Evolutionary conservation across 2,113 vertebrate genomes (phyloP), one percentile per base, ranked within the genome.

Genomic region (Amazona guildingii): DNA sequence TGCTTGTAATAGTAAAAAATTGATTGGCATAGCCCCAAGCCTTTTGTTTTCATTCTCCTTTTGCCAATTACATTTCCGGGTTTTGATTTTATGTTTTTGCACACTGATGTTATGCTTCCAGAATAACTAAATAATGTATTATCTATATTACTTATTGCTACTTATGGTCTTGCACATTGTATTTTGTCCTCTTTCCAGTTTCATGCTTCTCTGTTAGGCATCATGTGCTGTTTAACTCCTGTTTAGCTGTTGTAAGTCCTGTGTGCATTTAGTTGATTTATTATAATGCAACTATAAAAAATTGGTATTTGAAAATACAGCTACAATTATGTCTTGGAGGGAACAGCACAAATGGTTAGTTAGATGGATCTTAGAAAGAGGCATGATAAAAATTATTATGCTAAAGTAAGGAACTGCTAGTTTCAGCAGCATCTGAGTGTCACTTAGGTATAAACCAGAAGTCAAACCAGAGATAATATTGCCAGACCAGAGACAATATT

Each of bases 161-260:
- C 41, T 55, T 72, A 5, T 0, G 0, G 46, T 66, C 28, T 70
- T 52, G 15, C 12, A 3, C 4, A 0, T 21, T 73, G 3, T 43
- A 37, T 54, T 80, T 79, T 80, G 14, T 31, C 35, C 17, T 35
- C 33, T 70, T 63, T 63, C 25, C 11, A 31, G 7, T 63, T 90
- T 90, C 41, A 7, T 7, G 10, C 25, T 75, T 37, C 7, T 44
- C 25, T 59, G 6, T 37, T 11, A 27, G 28, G 11, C 13, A 8
- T 63, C 59, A 17, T 1, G 1, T 27, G 8, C 13, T 54, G 11
- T 31, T 74, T 80, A 8, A 1, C 5, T 41, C 28, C 39, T 41
- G 21, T 43, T 66, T 11, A 79, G 25, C 17, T 77, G 17, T 25
- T 68, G 0, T 16, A 62, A 59, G 14, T 29, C 9, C 16, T 35